Base-by-base conservation (phyloP, 2,888 invertebrate species). In the Schizotus pectinicornis region DNA sequence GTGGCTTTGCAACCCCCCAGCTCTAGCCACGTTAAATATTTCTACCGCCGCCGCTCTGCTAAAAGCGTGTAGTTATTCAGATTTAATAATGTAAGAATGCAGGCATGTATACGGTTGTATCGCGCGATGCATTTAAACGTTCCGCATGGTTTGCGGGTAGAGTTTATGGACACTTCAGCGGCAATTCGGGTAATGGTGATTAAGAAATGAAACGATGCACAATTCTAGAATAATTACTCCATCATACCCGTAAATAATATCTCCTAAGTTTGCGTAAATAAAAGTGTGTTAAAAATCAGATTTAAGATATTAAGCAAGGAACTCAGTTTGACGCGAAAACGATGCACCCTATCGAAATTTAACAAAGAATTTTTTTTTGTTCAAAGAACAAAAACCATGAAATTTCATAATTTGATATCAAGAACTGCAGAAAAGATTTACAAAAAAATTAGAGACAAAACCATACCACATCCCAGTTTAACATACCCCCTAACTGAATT, bases 31-130 rank as follows among this genome's bases (percentile, higher is more conserved):
- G 56, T 57, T 62, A 62, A 65, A 63, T 63, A 61, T 61, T 62
- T 59, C 63, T 43, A 43, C 57, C 61, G 47, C 58, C 63, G 58
- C 61, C 59, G 51, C 45, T 45, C 56, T 56, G 58, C 65, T 59
- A 62, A 62, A 67, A 60, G 62, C 65, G 56, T 67, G 65, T 63
- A 68, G 68, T 68, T 68, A 68, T 68, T 67, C 64, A 68, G 68
- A 68, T 68, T 68, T 68, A 68, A 68, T 68, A 68, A 68, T 68
- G 67, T 68, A 68, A 67, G 67, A 68, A 68, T 67, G 63, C 63
- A 62, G 67, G 62, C 66, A 64, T 65, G 62, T 67, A 65, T 65
- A 68, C 61, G 63, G 54, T 52, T 59, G 60, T 43, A 51, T 58
- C 56, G 54, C 54, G 53, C 56, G 61, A 55, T 65, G 64, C 64